These are phyloP conservation scores for Charanyca ferruginea DNA, from an alignment of 2,888 invertebrate species.

Conservation along the genomic window DNA sequence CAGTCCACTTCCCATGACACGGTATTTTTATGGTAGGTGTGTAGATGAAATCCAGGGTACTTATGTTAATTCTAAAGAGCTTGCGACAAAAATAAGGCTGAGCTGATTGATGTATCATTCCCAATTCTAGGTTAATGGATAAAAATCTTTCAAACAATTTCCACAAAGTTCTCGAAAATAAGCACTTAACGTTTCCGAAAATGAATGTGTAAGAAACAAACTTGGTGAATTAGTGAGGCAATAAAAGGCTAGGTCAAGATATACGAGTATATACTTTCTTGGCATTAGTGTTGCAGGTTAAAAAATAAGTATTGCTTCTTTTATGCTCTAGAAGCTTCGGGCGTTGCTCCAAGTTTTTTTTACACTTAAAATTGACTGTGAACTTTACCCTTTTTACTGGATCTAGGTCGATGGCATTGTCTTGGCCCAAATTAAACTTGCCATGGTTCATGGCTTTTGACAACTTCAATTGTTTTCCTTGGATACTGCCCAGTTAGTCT, in stretches of 20 bases:
- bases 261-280: conserved; percentile 65
- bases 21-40: background rate
- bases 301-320: conserved; percentile 56
- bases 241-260: conserved; percentile 65
- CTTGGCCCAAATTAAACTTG: conserved; percentile 21
- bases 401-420: conserved; percentile 29
- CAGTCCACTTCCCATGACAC: background rate
- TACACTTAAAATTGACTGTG: conserved; percentile 24
- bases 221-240: conserved; percentile 71
- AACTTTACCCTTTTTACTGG: conserved; percentile 37
- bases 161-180: conserved; percentile 56
- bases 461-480: conserved; percentile 39
- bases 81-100: background rate
- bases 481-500: conserved; percentile 20
- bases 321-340: conserved; percentile 47
- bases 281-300: conserved; percentile 58
- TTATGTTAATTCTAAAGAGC: background rate
- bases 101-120: conserved; percentile 49
- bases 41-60: background rate
- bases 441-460: conserved; percentile 29
- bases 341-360: conserved; percentile 41
- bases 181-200: conserved; percentile 69
- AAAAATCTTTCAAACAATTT: conserved; percentile 30
- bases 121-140: conserved; percentile 48
- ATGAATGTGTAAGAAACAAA: conserved; percentile 68